Conservation (phyloP, 2,888 invertebrate genomes). For the Apamea monoglypha region DNA sequence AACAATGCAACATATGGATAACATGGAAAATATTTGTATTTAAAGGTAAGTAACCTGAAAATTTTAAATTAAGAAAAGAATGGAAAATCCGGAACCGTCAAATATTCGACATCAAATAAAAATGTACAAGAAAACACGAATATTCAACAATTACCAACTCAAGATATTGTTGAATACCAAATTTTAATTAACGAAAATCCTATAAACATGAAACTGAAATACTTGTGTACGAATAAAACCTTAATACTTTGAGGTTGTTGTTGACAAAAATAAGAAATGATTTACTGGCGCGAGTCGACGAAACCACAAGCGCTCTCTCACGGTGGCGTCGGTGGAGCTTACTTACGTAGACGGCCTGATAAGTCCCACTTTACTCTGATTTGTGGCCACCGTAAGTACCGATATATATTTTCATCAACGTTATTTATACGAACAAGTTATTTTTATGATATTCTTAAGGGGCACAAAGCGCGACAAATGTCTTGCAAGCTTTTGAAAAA, state of each 20-base stretch:
- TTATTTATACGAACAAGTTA: constrained; percentile 83
- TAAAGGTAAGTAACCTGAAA: too few relatives aligned
- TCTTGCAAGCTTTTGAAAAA: constrained; percentile 81
- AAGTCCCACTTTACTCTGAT: constrained; percentile 79
- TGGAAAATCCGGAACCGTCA: background rate
- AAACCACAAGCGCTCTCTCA: constrained; percentile 60
- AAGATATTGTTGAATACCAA: constrained; percentile 36
- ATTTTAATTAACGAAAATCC: constrained; percentile 52
- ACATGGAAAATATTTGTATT: too few relatives aligned
- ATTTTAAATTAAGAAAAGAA: background rate
- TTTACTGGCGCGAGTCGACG: constrained; percentile 52
- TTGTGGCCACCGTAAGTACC: constrained; percentile 79
- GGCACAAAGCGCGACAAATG: constrained; percentile 77
- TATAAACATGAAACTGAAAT: constrained; percentile 39
- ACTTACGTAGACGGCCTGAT: constrained; percentile 73
- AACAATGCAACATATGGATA: too few relatives aligned
- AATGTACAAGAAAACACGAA: constrained; percentile 1
- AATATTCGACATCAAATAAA: constrained; percentile 17
- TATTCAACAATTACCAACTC: constrained; percentile 24
- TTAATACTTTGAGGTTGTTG: constrained; percentile 50
- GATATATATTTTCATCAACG: constrained; percentile 81
- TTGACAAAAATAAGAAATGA: constrained; percentile 66
- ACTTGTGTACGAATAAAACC: constrained; percentile 38
- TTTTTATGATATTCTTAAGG: constrained; percentile 81
- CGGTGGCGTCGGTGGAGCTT: constrained; percentile 66